Percentiles rank a stretch among this genome's conserved stretches.
phyloP scores from a whole-genome alignment of 2,797 vertebrate genomes.

The Loris lydekkerianus region DNA sequence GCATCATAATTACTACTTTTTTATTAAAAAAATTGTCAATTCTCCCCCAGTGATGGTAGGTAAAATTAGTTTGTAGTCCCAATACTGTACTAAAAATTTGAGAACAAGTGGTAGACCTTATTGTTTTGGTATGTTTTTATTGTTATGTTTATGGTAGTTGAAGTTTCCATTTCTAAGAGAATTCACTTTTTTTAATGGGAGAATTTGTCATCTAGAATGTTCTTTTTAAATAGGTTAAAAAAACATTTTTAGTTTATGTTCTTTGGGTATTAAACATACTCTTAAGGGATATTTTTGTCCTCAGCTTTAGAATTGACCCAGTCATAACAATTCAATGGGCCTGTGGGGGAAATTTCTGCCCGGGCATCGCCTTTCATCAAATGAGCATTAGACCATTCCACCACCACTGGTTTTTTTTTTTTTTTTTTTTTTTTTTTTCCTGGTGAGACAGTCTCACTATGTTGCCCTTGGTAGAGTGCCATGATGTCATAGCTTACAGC shows the following conservation, averaged over 20 bases:
- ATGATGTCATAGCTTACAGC: no score
- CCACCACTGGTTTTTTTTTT: no score
- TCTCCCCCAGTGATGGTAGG: not conserved
- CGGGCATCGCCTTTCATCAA: not conserved
- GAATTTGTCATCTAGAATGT: not conserved
- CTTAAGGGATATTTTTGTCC: not conserved
- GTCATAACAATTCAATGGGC: not conserved
- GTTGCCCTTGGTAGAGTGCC: no score
- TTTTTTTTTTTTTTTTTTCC: no score
- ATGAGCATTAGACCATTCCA: not conserved
- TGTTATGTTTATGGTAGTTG: not conserved
- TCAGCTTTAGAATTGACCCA: not conserved
- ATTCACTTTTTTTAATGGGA: constrained; percentile 12
- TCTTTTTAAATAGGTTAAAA: not conserved
- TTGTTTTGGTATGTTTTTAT: not conserved
- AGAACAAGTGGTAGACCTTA: not conserved
- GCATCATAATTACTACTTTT: not conserved
- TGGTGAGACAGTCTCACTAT: no score
- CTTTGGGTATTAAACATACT: not conserved
- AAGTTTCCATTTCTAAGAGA: constrained; percentile 24
- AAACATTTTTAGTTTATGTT: constrained; percentile 18
- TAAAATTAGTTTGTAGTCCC: not conserved
- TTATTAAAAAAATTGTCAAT: not conserved
- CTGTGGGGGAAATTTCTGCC: not conserved
- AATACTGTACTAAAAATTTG: not conserved